Percentiles rank a stretch among this genome's conserved stretches.
Evolutionary conservation across 2,113 vertebrate species (phyloP).

Genomic region (Atractosteus spatula): DNA sequence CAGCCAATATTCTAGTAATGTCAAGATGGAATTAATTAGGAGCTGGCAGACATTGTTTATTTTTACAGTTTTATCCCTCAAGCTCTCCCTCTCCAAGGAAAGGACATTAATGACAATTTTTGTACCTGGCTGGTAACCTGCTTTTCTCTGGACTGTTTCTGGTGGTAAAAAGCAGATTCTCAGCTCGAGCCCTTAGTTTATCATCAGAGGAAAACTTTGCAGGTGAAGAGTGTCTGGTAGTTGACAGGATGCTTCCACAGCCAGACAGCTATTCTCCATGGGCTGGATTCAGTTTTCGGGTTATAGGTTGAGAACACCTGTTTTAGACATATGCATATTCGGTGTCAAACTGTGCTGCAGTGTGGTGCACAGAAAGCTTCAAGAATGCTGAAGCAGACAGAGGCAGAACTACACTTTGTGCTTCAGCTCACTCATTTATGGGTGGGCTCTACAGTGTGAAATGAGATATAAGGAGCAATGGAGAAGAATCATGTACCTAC

Average conservation of each 20-base stretch:
- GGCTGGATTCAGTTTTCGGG: slow-evolving; percentile 6
- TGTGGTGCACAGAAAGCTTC: not conserved
- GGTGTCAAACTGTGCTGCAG: slow-evolving; percentile 6
- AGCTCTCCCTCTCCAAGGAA: no score
- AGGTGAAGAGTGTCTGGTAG: not conserved
- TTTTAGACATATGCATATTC: not conserved
- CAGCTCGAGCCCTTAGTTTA: not conserved
- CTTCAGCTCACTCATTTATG: no score
- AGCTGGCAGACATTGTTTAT: no score
- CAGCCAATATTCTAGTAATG: no score
- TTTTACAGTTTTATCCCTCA: no score
- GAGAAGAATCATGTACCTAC: no score
- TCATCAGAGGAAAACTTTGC: not conserved
- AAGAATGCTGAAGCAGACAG: not conserved
- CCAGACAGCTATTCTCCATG: slow-evolving; percentile 9
- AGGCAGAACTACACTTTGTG: no score
- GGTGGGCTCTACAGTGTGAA: no score
- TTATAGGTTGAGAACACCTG: not conserved
- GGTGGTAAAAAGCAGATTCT: not conserved
- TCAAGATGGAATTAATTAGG: no score
- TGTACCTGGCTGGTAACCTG: not conserved
- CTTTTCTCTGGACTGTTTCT: not conserved
- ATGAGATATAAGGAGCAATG: no score
- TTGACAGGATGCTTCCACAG: slow-evolving; percentile 5
- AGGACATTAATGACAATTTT: no score